These are phyloP conservation scores for Quadroppia sp. DNA, from an alignment of 2,888 invertebrate genomes.

Conservation along the genomic window DNA sequence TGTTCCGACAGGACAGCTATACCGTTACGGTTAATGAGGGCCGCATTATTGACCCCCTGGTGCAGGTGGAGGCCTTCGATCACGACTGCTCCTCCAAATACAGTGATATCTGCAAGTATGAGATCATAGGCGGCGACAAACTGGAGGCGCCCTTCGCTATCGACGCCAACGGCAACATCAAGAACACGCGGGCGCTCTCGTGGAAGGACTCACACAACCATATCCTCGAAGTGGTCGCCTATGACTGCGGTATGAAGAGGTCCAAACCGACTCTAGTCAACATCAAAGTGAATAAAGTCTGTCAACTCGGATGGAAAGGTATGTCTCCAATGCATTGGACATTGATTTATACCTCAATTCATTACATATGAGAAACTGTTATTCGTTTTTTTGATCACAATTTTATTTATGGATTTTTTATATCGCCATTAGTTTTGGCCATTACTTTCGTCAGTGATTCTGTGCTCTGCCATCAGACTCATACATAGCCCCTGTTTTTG, in stretches of 20 bases:
- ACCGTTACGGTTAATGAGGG: constrained; percentile 47
- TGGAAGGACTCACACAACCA: constrained; percentile 91
- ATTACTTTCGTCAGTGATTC: background rate
- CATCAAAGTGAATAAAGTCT: constrained; percentile 80
- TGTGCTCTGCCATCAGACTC: background rate
- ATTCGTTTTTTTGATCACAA: background rate
- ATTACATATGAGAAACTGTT: background rate
- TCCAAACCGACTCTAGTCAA: constrained; percentile 94
- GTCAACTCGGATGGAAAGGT: constrained; percentile 74
- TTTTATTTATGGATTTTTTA: background rate
- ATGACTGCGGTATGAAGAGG: constrained; percentile 93
- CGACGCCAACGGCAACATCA: constrained; percentile 83
- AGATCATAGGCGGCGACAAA: constrained; percentile 67
- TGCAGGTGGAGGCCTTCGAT: constrained; percentile 86
- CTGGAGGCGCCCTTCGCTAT: constrained; percentile 85
- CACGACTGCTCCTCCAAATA: constrained; percentile 91
- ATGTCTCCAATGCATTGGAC: too few species aligned
- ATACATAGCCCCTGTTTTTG: constrained; percentile 5
- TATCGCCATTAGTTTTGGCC: background rate
- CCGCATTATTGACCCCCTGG: constrained; percentile 78
- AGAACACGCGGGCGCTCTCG: constrained; percentile 87
- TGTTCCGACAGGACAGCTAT: constrained; percentile 48
- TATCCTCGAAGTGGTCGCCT: constrained; percentile 84
- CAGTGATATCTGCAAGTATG: constrained; percentile 95
- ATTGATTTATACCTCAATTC: background rate